These are phyloP conservation scores for Gymnobelideus leadbeateri DNA, from an alignment of 2,113 vertebrate species.

Conservation along the genomic window DNA sequence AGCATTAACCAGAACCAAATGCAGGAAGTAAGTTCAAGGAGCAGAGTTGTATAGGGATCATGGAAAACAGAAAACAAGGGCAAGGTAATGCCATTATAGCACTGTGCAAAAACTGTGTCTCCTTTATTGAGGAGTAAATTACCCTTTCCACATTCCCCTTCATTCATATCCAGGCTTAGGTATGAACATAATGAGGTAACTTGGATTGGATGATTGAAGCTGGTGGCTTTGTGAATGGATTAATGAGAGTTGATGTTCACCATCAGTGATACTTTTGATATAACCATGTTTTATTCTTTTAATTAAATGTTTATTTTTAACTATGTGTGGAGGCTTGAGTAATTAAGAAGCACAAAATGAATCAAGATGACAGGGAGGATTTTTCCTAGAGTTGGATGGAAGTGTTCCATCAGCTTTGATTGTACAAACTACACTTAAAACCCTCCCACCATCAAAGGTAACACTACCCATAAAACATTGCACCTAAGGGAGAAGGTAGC, in stretches of 20 bases:
- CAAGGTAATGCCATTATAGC: not conserved
- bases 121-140: not conserved
- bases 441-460: not conserved
- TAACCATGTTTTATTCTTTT: not conserved
- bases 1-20: not conserved
- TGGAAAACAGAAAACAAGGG: not conserved
- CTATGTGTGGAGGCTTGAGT: not conserved
- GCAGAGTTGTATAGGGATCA: not conserved
- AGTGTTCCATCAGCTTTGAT: not conserved
- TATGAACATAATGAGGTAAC: not conserved
- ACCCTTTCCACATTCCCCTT: not conserved
- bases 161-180: not conserved
- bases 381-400: not conserved
- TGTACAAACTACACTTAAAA: not conserved
- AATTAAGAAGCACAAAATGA: not conserved
- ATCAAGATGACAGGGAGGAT: not conserved
- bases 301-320: not conserved
- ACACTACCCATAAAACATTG: not conserved
- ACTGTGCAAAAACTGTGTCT: not conserved
- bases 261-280: not conserved
- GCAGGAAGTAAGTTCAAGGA: not conserved
- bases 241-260: not conserved
- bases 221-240: not conserved
- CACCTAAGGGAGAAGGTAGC: not conserved
- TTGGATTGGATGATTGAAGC: not conserved